Evolutionary conservation across 2,113 vertebrate genomes (phyloP), one percentile per base, ranked within the genome.

Genomic region (Cololabis saira): DNA sequence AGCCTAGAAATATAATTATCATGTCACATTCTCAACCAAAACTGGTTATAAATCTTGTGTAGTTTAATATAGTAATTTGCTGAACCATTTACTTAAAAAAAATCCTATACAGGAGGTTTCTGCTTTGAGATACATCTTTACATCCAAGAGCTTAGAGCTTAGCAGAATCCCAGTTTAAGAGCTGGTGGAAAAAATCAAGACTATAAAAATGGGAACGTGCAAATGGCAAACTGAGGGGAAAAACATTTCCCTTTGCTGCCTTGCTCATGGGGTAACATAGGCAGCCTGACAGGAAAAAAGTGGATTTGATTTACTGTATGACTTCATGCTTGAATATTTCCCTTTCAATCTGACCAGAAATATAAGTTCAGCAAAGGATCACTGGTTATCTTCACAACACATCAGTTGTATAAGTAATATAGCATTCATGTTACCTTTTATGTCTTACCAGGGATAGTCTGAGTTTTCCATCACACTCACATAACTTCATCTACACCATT

Each of bases 231-330:
- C 41, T 54, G 61, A 54, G 49, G 40, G 47, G 24, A 27, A 27
- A 71, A 80, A 72, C 52, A 47, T 80, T 74, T 86, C 55, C 72
- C 75, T 61, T 75, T 42, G 30, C 49, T 53, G 61, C 58, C 60
- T 19, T 67, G 58, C 55, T 75, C 40, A 49, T 61, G 77, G 73
- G 53, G 48, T 76, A 74, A 73, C 50, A 69, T 69, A 33, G 63
- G 61, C 45, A 76, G 67, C 64, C 77, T 55, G 33, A 37, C 33
- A 37, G 10, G 33, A 37, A 27, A 27, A 27, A n/a, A n/a, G n/a
- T n/a, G n/a, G n/a, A n/a, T n/a, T 30, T 30, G 30, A 30, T 30
- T 30, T 30, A 30, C 30, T 30, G 4, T 30, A 30, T 30, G 30
- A 3, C 30, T 30, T 8, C 8, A 8, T 30, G 30, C 8, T 8